Conservation (phyloP, 1,140 invertebrate species). For the Euura lappo region DNA sequence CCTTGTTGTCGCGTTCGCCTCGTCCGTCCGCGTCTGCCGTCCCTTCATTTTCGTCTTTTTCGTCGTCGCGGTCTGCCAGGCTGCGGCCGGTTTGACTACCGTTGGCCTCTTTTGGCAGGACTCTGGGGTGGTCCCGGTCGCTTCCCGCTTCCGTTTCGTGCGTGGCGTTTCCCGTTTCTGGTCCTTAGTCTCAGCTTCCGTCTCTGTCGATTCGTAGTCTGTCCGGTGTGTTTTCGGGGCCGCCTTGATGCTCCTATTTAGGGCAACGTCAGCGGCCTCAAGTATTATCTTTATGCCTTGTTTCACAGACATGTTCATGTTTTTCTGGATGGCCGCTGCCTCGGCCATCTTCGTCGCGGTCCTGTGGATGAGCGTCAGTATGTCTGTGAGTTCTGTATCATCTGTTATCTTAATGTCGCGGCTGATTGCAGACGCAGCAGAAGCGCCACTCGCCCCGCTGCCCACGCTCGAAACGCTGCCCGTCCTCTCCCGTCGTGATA, state of each 20-base stretch:
- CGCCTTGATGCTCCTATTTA: background rate
- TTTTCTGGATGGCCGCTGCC: conserved; percentile 6
- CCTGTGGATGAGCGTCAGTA: too few species aligned
- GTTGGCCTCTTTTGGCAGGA: conserved; percentile 12
- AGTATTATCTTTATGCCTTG: conserved; percentile 16
- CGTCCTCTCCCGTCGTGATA: too few species aligned
- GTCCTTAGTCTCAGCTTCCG: conserved; percentile 8
- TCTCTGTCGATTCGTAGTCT: conserved; percentile 11
- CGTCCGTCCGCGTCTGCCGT: background rate
- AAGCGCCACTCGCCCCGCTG: too few species aligned
- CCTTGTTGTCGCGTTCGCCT: background rate
- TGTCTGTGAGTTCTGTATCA: too few species aligned
- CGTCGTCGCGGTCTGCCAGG: conserved; percentile 14
- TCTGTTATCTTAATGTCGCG: too few species aligned
- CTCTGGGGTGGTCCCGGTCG: conserved; percentile 18
- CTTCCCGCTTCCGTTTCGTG: conserved; percentile 12
- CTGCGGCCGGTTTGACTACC: background rate
- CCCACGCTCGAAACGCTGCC: conserved; percentile 12
- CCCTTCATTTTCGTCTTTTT: conserved; percentile 2
- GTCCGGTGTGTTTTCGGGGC: background rate
- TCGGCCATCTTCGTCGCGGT: too few species aligned
- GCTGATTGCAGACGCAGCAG: too few species aligned
- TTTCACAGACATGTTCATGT: conserved; percentile 19
- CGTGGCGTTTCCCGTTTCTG: conserved; percentile 1
- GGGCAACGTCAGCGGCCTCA: conserved; percentile 12